Evolutionary conservation across 2,113 vertebrate species (phyloP).

Genomic region (Python bivittatus): DNA sequence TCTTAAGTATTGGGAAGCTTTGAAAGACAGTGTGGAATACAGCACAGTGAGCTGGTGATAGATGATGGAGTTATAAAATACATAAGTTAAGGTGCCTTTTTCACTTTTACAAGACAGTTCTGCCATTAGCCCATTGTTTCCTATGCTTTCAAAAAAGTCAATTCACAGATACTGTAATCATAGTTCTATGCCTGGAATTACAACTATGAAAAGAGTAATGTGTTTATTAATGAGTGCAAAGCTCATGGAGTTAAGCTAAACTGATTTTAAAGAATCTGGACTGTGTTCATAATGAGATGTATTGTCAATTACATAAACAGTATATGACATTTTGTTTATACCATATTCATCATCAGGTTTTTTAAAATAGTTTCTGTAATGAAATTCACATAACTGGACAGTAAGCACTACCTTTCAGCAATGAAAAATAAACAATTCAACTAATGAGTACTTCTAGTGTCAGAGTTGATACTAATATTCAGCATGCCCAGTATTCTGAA

Average conservation of each 20-base stretch:
- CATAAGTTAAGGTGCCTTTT: neutral
- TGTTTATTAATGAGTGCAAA: neutral
- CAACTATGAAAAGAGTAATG: neutral
- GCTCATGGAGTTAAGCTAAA: neutral
- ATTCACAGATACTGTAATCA: neutral
- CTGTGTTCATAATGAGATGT: neutral
- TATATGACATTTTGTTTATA: neutral
- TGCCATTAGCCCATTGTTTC: neutral
- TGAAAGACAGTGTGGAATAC: neutral
- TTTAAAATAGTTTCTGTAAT: neutral
- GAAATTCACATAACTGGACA: neutral
- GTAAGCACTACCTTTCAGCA: neutral
- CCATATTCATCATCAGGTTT: neutral
- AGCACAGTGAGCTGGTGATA: neutral
- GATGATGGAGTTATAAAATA: neutral
- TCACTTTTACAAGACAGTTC: neutral
- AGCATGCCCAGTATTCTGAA: neutral
- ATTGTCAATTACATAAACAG: neutral
- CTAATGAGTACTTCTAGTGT: neutral
- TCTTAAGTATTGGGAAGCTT: neutral
- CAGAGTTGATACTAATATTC: neutral
- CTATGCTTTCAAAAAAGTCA: neutral
- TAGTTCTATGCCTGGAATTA: neutral
- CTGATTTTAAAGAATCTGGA: neutral
- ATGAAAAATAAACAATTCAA: neutral